Evolutionary conservation across 2,888 invertebrate genomes (phyloP).

Genomic region (Eugnorisma glareosa): DNA sequence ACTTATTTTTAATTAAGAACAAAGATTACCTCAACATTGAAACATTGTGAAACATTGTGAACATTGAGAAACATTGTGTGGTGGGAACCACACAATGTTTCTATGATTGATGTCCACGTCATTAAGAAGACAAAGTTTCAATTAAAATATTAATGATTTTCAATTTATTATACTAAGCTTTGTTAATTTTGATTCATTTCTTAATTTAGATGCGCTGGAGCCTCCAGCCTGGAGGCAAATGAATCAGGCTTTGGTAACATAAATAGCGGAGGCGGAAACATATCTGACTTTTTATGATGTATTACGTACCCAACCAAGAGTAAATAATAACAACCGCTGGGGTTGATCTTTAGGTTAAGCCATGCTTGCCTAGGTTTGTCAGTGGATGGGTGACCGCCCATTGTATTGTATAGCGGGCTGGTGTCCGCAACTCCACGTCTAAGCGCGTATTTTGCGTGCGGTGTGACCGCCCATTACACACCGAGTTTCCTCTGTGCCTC

Average conservation of each 20-base stretch:
- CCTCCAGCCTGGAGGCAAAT: slow-evolving; percentile 50
- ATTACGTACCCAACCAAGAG: too few relatives aligned
- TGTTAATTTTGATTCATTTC: slow-evolving; percentile 70
- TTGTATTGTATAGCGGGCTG: too few relatives aligned
- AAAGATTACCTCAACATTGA: slow-evolving; percentile 37
- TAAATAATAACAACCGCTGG: too few relatives aligned
- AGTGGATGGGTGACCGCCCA: too few relatives aligned
- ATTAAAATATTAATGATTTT: slow-evolving; percentile 71
- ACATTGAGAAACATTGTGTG: too few relatives aligned
- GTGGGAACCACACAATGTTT: neutral
- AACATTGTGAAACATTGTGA: too few relatives aligned
- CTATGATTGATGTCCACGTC: slow-evolving; percentile 59
- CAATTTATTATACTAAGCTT: slow-evolving; percentile 67
- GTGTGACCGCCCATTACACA: too few relatives aligned
- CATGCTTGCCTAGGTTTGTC: too few relatives aligned
- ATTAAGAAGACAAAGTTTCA: slow-evolving; percentile 69
- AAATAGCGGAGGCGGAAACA: slow-evolving; percentile 18
- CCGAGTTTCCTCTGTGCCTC: too few relatives aligned
- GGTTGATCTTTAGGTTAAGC: too few relatives aligned
- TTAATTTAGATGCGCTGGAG: slow-evolving; percentile 65
- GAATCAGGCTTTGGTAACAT: slow-evolving; percentile 2
- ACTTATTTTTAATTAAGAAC: slow-evolving; percentile 53
- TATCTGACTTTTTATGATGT: neutral
- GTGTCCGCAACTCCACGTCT: too few relatives aligned
- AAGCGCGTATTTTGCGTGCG: too few relatives aligned